Percentiles rank a stretch among this genome's conserved stretches.
Conservation (phyloP, 2,797 vertebrate species). For the Gila robusta region DNA sequence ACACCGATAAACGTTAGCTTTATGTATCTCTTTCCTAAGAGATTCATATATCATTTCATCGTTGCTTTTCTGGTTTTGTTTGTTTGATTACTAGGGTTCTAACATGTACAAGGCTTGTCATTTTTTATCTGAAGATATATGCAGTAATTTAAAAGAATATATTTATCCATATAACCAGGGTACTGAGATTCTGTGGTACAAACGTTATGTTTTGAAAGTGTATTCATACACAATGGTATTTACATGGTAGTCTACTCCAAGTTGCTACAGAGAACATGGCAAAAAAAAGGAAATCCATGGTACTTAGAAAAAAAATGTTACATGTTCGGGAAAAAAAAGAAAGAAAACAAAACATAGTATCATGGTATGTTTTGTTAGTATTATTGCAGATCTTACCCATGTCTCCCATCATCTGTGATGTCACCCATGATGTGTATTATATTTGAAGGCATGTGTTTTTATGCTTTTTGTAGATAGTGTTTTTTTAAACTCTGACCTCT, state of each 20-base stretch:
- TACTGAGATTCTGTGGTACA: not conserved
- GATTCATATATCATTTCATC: not conserved
- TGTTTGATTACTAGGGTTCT: not conserved
- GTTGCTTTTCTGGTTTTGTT: not conserved
- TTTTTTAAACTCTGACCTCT: slow-evolving; percentile 18
- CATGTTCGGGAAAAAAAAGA: too few relatives aligned
- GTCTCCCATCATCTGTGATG: not conserved
- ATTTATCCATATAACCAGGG: not conserved
- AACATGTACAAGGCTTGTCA: not conserved
- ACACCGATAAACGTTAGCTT: too few relatives aligned
- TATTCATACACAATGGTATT: not conserved
- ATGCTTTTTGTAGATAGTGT: not conserved
- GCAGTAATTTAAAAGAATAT: not conserved
- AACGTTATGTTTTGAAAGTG: not conserved
- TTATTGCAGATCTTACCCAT: not conserved
- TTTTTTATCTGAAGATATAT: not conserved
- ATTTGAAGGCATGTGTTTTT: not conserved
- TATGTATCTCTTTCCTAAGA: not conserved
- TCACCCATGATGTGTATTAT: not conserved
- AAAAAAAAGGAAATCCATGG: not conserved
- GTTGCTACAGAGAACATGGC: not conserved
- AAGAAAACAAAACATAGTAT: too few relatives aligned
- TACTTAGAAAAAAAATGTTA: not conserved
- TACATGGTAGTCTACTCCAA: not conserved
- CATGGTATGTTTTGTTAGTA: not conserved